Conservation (phyloP, 1,140 invertebrate genomes). For the Lepidotrigona ventralis region DNA sequence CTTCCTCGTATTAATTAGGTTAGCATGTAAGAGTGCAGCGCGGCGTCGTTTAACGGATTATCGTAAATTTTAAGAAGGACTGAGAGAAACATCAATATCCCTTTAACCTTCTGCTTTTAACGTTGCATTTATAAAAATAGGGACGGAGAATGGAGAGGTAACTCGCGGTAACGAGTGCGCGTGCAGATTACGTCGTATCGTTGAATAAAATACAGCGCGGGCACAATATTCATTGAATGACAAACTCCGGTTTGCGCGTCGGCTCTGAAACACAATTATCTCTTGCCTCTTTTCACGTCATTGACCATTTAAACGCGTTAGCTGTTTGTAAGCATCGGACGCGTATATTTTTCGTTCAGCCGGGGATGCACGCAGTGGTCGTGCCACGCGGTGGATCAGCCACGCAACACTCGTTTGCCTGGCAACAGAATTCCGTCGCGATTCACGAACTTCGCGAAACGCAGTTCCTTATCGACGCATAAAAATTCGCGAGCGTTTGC, state of each 20-base stretch:
- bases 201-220: background rate
- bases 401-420: background rate
- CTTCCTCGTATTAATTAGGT: background rate
- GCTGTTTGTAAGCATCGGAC: slow-evolving; percentile 24
- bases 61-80: background rate
- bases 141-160: background rate
- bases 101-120: background rate
- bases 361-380: no score
- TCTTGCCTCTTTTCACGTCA: slow-evolving; percentile 33
- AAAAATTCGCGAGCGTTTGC: slow-evolving; percentile 12
- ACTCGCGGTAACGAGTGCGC: background rate
- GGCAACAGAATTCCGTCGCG: background rate
- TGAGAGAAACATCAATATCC: background rate
- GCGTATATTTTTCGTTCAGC: slow-evolving; percentile 38
- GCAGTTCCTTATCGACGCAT: background rate
- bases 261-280: slow-evolving; percentile 30
- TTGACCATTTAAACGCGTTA: slow-evolving; percentile 26
- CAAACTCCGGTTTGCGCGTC: slow-evolving; percentile 2
- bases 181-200: background rate
- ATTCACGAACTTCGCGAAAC: background rate
- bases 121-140: background rate
- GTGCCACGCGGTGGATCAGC: background rate
- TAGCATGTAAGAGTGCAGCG: background rate
- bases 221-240: slow-evolving; percentile 13
- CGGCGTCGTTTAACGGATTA: background rate